Base-by-base conservation (phyloP, 2,888 invertebrate genomes). In the Calameuta idolon region DNA sequence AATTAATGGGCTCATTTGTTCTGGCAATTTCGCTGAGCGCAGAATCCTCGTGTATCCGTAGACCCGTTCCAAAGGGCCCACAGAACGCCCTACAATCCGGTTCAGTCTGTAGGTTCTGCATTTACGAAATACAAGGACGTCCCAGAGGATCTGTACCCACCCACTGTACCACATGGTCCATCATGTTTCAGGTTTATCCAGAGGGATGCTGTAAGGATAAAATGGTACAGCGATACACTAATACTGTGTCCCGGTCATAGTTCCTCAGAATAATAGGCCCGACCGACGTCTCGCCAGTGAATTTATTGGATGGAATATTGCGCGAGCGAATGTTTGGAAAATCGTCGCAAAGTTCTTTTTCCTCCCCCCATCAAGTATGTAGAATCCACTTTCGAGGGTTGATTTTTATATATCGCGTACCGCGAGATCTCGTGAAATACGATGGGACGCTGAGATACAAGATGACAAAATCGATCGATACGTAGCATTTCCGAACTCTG, bases 231-330 rank as follows among this genome's bases (percentile, higher is more conserved):
- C 76, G 79, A 83, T 85, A 83, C 84, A 84, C 79, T 79, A 79
- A 35, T 55, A 23, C 0, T 2, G 40, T 23, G 23, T 23, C 23
- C 23, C 23, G 23, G 40, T 0, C 15, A 23, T 23, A 23, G 85
- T 86, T 85, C 87, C 84, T 86, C 88, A 88, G 88, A 88, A 88
- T 89, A 87, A 88, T 86, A 87, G 87, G 86, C 85, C 87, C 80
- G 40, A 23, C 15, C 23, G 23, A 55, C 40, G 23, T 55, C 40
- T 23, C 40, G 40, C 2, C 9, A 0, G 15, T 23, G 23, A 23
- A 55, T 55, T 55, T 55, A 55, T 55, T 55, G 15, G 23, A 55
- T 23, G 23, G 40, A 0, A 55, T 23, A 23, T 23, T 23, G 40
- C 5, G 0, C 40, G 40, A 40, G 15, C 1, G 15, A 9, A 23